Conservation (phyloP, 2,888 invertebrate species). For the Pseudeuparius sepicola region DNA sequence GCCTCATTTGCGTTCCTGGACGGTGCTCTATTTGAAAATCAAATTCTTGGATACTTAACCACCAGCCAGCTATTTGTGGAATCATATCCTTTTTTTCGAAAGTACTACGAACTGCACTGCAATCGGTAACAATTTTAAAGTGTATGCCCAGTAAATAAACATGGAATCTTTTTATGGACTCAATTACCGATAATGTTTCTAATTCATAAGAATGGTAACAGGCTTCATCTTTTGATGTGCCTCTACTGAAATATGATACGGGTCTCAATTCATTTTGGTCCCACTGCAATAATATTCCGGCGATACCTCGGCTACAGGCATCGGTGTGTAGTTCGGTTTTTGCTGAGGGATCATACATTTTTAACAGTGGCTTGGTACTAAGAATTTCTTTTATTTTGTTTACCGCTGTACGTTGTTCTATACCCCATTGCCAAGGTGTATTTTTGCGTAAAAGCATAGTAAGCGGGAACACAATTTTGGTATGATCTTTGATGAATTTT, state of each 20-base stretch:
- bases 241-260: slow-evolving; percentile 18
- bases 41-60: slow-evolving; percentile 21
- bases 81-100: slow-evolving; percentile 21
- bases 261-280: slow-evolving; percentile 9
- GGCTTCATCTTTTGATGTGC: slow-evolving; percentile 13
- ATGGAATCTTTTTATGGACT: slow-evolving; percentile 17
- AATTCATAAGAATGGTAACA: slow-evolving; percentile 27
- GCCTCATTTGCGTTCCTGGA: slow-evolving; percentile 19
- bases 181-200: slow-evolving; percentile 30
- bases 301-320: slow-evolving; percentile 13
- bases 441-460: slow-evolving; percentile 21
- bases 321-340: slow-evolving; percentile 13
- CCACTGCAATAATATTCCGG: slow-evolving; percentile 14
- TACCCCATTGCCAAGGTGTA: slow-evolving; percentile 19
- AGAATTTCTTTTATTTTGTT: slow-evolving; percentile 6
- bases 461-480: slow-evolving; percentile 21
- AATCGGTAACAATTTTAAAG: slow-evolving; percentile 21
- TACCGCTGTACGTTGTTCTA: slow-evolving; percentile 21
- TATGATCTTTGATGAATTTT: slow-evolving; percentile 25
- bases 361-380: slow-evolving; percentile 4
- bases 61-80: slow-evolving; percentile 23
- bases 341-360: slow-evolving; percentile 5
- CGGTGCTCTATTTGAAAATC: slow-evolving; percentile 19
- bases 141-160: slow-evolving; percentile 7
- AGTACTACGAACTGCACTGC: slow-evolving; percentile 19